These are phyloP conservation scores for Plagodis dolabraria DNA, from an alignment of 2,888 invertebrate genomes.

Conservation along the genomic window DNA sequence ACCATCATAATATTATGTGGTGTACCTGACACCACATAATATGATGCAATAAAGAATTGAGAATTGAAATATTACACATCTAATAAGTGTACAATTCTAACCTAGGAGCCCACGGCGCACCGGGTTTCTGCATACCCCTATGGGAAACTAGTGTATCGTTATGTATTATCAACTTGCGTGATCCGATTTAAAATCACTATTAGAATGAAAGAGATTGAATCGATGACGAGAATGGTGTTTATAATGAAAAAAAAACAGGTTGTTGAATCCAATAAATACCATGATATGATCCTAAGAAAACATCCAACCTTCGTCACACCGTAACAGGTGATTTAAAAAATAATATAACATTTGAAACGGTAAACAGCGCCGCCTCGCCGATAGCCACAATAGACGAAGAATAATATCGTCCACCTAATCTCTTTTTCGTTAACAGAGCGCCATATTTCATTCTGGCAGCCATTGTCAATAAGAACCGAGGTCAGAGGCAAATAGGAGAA, in stretches of 20 bases:
- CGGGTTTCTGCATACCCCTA: too few relatives aligned
- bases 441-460: conserved; percentile 84
- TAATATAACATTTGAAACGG: conserved; percentile 60
- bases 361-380: conserved; percentile 64
- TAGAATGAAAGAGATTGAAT: too few relatives aligned
- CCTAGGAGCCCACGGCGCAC: too few relatives aligned
- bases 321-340: conserved; percentile 71
- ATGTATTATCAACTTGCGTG: too few relatives aligned
- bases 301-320: conserved; percentile 68
- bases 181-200: too few relatives aligned
- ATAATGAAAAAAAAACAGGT: conserved; percentile 6
- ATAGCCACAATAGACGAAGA: conserved; percentile 59
- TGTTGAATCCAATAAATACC: conserved; percentile 9
- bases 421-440: conserved; percentile 78
- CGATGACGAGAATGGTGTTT: background rate
- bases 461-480: conserved; percentile 82
- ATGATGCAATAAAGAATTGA: too few relatives aligned
- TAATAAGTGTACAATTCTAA: too few relatives aligned
- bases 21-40: too few relatives aligned
- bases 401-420: conserved; percentile 80
- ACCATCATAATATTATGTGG: too few relatives aligned
- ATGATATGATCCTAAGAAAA: conserved; percentile 54
- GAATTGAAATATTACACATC: too few relatives aligned
- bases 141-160: too few relatives aligned
- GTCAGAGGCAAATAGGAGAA: conserved; percentile 83